These are phyloP conservation scores for Leptinotarsa lineolata DNA, from an alignment of 1,140 invertebrate genomes.

Conservation along the genomic window DNA sequence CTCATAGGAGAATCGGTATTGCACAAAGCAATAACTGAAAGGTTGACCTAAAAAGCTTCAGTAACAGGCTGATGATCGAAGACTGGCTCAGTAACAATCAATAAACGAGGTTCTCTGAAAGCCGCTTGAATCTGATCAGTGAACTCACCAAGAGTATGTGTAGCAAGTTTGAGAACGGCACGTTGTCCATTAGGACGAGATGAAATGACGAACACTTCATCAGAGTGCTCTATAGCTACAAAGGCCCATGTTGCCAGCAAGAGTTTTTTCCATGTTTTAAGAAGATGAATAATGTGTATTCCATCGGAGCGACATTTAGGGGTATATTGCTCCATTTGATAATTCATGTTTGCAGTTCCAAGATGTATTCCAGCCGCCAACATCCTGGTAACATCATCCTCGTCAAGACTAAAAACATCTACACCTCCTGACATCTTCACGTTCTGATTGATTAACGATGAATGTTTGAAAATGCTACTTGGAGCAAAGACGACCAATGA, in stretches of 20 bases:
- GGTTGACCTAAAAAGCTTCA: too few relatives aligned
- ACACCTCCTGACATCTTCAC: slow-evolving; percentile 94
- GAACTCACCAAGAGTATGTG: slow-evolving; percentile 90
- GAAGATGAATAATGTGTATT: slow-evolving; percentile 93
- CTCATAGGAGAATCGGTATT: too few relatives aligned
- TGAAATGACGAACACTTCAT: too few relatives aligned
- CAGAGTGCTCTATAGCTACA: too few relatives aligned
- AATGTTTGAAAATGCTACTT: not conserved
- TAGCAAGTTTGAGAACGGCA: slow-evolving; percentile 98
- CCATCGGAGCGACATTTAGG: slow-evolving; percentile 94
- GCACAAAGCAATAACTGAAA: too few relatives aligned
- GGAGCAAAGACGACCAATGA: not conserved
- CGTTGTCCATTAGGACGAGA: slow-evolving; percentile 92
- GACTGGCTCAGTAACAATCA: slow-evolving; percentile 77
- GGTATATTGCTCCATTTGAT: slow-evolving; percentile 79
- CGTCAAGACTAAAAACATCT: slow-evolving; percentile 80
- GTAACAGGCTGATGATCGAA: slow-evolving; percentile 97
- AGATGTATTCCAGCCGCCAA: slow-evolving; percentile 91
- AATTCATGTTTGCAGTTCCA: slow-evolving; percentile 93
- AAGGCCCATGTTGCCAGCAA: slow-evolving; percentile 94
- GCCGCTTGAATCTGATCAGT: slow-evolving; percentile 79
- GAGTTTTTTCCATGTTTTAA: slow-evolving; percentile 98
- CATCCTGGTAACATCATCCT: too few relatives aligned
- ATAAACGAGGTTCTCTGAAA: slow-evolving; percentile 84
- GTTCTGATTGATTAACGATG: slow-evolving; percentile 67